Evolutionary conservation across 92 coral and sea anemone genomes (phyloP).

Genomic region (Montipora capitata): DNA sequence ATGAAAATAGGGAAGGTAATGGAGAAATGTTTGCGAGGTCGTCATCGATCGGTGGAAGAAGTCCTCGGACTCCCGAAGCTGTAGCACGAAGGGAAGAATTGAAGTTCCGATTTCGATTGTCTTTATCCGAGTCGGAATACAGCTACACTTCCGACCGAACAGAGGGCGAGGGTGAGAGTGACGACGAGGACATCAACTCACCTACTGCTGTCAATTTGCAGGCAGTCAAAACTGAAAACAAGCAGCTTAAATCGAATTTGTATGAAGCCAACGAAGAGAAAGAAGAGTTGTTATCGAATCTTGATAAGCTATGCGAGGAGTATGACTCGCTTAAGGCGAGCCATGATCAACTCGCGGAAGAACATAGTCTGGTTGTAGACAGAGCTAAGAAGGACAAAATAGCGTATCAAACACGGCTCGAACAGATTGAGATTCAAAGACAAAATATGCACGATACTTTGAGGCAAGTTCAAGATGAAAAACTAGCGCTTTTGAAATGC

Average conservation of each 20-base stretch:
- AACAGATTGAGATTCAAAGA: constrained; percentile 73
- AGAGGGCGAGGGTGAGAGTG: constrained; percentile 74
- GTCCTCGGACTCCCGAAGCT: constrained; percentile 31
- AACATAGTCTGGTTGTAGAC: constrained; percentile 41
- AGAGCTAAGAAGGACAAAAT: constrained; percentile 72
- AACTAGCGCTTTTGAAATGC: constrained; percentile 83
- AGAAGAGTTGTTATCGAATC: constrained; percentile 55
- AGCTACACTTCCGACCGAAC: constrained; percentile 73
- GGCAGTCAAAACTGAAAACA: constrained; percentile 75
- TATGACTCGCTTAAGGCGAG: constrained; percentile 63
- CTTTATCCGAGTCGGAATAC: constrained; percentile 76
- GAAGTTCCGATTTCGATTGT: constrained; percentile 52
- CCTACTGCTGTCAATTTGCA: constrained; percentile 42
- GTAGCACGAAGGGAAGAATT: constrained; percentile 44
- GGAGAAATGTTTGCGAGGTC: constrained; percentile 1
- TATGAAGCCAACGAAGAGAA: constrained; percentile 73
- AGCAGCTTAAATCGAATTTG: constrained; percentile 66
- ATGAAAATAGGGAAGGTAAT: constrained; percentile 16
- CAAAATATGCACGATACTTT: constrained; percentile 70
- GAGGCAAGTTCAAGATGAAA: constrained; percentile 83
- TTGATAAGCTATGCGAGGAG: constrained; percentile 66
- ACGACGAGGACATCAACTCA: constrained; percentile 53
- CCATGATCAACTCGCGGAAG: constrained; percentile 75
- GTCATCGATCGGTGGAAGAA: background rate
- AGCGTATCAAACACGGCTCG: constrained; percentile 69